Evolutionary conservation across 2,888 invertebrate species (phyloP).

Genomic region (Gisinianus flammeolus): DNA sequence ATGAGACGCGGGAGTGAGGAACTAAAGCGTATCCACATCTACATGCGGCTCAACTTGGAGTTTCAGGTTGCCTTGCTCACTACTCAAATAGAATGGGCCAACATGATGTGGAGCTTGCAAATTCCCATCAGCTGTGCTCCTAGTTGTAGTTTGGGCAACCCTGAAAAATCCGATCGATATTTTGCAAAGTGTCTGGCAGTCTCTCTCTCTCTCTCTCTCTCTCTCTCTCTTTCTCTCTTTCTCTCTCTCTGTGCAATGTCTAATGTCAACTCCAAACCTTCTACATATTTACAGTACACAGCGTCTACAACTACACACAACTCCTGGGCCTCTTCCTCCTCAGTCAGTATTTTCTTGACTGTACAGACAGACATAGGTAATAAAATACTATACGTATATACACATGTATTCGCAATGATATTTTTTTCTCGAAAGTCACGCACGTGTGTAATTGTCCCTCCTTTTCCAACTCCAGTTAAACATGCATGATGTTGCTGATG

Average conservation of each 20-base stretch:
- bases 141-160: conserved; percentile 4
- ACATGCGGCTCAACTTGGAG: not conserved
- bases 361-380: not conserved
- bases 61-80: not conserved
- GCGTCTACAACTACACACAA: not conserved
- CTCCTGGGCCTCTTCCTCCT: not conserved
- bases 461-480: not conserved
- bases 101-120: too few species aligned
- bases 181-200: conserved; percentile 13
- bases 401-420: not conserved
- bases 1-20: not conserved
- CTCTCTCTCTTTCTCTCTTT: not conserved
- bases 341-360: not conserved
- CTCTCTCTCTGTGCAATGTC: not conserved
- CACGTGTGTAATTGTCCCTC: not conserved
- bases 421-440: not conserved
- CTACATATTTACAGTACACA: not conserved
- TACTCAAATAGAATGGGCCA: not conserved
- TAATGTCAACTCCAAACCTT: not conserved
- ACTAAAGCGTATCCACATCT: not conserved
- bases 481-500: too few species aligned
- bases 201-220: not conserved
- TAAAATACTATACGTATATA: not conserved
- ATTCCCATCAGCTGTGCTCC: conserved; percentile 4
- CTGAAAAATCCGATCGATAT: not conserved